Percentiles rank a stretch among this genome's conserved stretches.
Evolutionary conservation across 2,797 vertebrate genomes (phyloP).

Genomic region (Mormyrops attenuatus): DNA sequence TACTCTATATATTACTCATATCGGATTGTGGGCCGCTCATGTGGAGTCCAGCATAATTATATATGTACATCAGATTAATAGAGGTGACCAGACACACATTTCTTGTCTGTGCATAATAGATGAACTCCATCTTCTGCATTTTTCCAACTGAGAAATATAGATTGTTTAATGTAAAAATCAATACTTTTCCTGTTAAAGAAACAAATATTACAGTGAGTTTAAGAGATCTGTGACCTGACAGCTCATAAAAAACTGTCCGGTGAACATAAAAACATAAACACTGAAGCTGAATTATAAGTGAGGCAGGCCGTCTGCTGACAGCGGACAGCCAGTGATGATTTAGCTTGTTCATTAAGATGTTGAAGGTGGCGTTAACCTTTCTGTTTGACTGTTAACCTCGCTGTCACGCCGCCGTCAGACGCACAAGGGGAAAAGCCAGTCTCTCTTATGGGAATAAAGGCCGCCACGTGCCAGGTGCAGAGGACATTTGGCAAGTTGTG

Average conservation of each 20-base stretch:
- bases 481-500: background rate
- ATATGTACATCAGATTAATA: conserved; percentile 76
- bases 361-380: conserved; percentile 63
- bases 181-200: conserved; percentile 87
- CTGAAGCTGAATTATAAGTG: conserved; percentile 33
- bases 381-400: conserved; percentile 57
- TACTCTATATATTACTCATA: conserved; percentile 2
- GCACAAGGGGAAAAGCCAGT: conserved; percentile 9
- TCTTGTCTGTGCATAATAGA: conserved; percentile 66
- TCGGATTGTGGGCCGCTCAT: conserved; percentile 52
- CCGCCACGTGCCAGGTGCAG: background rate
- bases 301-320: conserved; percentile 43
- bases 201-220: conserved; percentile 72
- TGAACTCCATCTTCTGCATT: conserved; percentile 87
- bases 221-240: conserved; percentile 68
- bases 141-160: conserved; percentile 85
- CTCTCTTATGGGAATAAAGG: background rate
- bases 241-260: conserved; percentile 65
- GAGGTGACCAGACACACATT: conserved; percentile 65
- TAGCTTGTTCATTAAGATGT: conserved; percentile 64
- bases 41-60: conserved; percentile 72
- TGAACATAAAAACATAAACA: conserved; percentile 32
- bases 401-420: conserved; percentile 12
- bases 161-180: conserved; percentile 99
- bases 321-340: conserved; percentile 47